Evolutionary conservation across 2,797 vertebrate species (phyloP).

Genomic region (Acrossocheilus fasciatus): DNA sequence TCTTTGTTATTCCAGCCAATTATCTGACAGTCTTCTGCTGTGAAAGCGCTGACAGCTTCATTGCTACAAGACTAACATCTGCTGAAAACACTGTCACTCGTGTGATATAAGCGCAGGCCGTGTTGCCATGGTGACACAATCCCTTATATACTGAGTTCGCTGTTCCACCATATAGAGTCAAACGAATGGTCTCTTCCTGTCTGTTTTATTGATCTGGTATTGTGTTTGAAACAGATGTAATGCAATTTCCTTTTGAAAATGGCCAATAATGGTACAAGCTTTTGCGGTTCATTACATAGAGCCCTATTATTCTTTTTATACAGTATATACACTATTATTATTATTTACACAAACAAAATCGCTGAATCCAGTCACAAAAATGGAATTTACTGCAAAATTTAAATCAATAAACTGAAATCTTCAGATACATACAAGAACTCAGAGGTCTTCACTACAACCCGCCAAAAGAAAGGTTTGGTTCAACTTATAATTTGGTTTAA

Average conservation of each 20-base stretch:
- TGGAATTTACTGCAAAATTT: background rate
- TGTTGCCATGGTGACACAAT: slow-evolving; percentile 33
- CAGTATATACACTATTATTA: background rate
- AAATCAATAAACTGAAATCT: background rate
- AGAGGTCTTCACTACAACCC: too few species aligned
- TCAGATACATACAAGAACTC: too few species aligned
- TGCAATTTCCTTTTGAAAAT: slow-evolving; percentile 16
- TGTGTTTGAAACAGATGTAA: background rate
- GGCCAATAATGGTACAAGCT: background rate
- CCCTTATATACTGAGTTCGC: background rate
- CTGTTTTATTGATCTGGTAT: background rate
- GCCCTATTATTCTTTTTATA: background rate
- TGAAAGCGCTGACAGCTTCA: slow-evolving; percentile 20
- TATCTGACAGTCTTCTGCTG: slow-evolving; percentile 23
- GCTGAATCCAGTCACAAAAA: background rate
- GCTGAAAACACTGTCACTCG: slow-evolving; percentile 7
- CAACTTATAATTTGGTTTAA: too few species aligned
- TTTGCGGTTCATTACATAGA: background rate
- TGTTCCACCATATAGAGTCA: background rate
- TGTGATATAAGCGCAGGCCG: background rate
- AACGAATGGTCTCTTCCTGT: background rate
- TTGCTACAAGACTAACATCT: slow-evolving; percentile 19
- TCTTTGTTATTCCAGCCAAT: background rate
- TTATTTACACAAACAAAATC: background rate
- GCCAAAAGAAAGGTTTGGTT: too few species aligned